These are phyloP conservation scores for Epinephelus malabaricus DNA, from an alignment of 2,797 vertebrate genomes.

Conservation along the genomic window DNA sequence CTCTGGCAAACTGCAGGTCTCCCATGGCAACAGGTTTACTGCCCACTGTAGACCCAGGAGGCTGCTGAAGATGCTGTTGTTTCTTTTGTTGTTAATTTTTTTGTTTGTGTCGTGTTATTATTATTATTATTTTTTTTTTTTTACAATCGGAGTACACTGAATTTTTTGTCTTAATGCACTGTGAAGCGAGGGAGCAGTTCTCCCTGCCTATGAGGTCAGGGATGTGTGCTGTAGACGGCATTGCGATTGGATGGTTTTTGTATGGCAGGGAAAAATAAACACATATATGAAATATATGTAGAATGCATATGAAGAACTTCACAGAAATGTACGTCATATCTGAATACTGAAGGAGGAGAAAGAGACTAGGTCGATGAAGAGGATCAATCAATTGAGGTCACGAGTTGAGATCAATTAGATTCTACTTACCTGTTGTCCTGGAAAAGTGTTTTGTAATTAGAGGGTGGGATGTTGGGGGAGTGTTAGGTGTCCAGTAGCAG, in stretches of 20 bases:
- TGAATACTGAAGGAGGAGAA: constrained; percentile 59
- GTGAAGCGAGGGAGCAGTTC: constrained; percentile 85
- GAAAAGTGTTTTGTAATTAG: constrained; percentile 38
- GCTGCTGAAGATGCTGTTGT: constrained; percentile 81
- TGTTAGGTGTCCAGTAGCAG: constrained; percentile 69
- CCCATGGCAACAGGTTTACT: constrained; percentile 68
- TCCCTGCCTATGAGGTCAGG: constrained; percentile 79
- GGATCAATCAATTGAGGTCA: constrained; percentile 70
- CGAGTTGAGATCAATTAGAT: constrained; percentile 59
- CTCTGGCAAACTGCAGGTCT: constrained; percentile 62
- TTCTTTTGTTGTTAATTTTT: constrained; percentile 66
- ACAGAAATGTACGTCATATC: constrained; percentile 69
- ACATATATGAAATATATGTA: constrained; percentile 78
- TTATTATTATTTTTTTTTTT: constrained; percentile 49
- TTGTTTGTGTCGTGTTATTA: constrained; percentile 64
- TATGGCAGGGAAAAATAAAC: constrained; percentile 76
- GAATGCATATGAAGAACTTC: constrained; percentile 78
- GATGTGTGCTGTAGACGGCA: constrained; percentile 71
- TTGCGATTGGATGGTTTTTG: constrained; percentile 70
- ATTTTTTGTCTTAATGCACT: constrained; percentile 89
- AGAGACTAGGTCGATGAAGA: constrained; percentile 74
- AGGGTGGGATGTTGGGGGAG: constrained; percentile 67
- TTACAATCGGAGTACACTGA: constrained; percentile 88
- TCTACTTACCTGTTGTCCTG: constrained; percentile 45
- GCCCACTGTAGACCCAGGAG: constrained; percentile 73